These are phyloP conservation scores for Cheirogaleus medius DNA, from an alignment of 2,113 vertebrate genomes.

Conservation along the genomic window DNA sequence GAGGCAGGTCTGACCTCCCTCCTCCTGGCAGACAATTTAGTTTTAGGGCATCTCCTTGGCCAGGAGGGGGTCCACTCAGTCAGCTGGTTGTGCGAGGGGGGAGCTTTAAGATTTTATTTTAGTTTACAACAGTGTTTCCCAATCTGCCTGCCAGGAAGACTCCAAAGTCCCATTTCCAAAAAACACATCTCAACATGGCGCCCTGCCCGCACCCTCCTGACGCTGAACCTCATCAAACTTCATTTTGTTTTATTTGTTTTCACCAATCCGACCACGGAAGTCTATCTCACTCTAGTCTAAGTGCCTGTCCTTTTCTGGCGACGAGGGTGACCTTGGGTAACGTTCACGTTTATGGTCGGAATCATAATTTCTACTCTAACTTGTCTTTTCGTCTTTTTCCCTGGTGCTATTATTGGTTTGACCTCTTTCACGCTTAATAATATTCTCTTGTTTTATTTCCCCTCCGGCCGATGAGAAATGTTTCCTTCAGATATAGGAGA, in stretches of 20 bases:
- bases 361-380: not conserved
- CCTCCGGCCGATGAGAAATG: not conserved
- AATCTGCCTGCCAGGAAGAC: too few species aligned
- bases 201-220: too few species aligned
- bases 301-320: too few species aligned
- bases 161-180: too few species aligned
- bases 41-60: too few species aligned
- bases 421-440: not conserved
- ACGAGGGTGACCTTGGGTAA: not conserved
- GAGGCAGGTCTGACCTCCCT: too few species aligned
- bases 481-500: not conserved
- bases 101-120: too few species aligned
- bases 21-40: too few species aligned
- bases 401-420: not conserved
- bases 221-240: not conserved
- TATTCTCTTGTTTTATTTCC: not conserved
- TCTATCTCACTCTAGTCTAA: not conserved
- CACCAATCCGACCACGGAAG: not conserved
- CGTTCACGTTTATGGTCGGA: not conserved
- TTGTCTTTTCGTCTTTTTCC: not conserved
- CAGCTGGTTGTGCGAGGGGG: too few species aligned
- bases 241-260: not conserved
- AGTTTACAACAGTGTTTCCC: too few species aligned
- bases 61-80: too few species aligned
- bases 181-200: too few species aligned